Evolutionary conservation across 1,140 invertebrate species (phyloP).

Genomic region (Meteorus sp.): DNA sequence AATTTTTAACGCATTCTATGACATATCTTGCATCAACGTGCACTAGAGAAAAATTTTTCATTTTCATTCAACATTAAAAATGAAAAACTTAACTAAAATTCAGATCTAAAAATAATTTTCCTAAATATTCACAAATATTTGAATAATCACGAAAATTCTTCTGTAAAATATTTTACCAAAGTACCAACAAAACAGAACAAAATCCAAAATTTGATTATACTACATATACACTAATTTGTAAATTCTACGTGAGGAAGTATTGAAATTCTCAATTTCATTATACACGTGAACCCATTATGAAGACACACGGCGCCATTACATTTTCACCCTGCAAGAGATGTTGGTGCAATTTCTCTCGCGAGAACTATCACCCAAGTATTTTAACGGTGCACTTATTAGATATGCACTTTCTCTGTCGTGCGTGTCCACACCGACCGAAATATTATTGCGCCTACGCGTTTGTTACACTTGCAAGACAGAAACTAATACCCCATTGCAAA

Average conservation of each 20-base stretch:
- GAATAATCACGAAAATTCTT: too few species aligned
- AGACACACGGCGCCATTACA: conserved; percentile 25
- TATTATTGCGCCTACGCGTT: conserved; percentile 25
- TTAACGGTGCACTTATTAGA: too few species aligned
- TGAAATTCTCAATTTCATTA: conserved; percentile 17
- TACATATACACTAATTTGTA: conserved; percentile 16
- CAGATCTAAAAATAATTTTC: too few species aligned
- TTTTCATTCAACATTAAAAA: too few species aligned
- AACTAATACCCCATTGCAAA: conserved; percentile 17
- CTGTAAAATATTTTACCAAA: too few species aligned
- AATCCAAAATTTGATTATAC: too few species aligned
- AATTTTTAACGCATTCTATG: too few species aligned
- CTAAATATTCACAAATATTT: too few species aligned
- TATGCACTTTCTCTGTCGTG: conserved; percentile 4
- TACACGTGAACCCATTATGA: conserved; percentile 22
- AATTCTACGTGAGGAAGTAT: conserved; percentile 11
- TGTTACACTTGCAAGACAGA: conserved; percentile 16
- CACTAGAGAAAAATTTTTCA: too few species aligned
- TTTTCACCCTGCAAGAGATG: background rate
- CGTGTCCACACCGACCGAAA: conserved; percentile 13
- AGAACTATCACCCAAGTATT: background rate
- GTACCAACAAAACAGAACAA: too few species aligned
- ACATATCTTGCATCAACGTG: too few species aligned
- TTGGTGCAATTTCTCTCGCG: background rate
- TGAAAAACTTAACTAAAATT: too few species aligned